Evolutionary conservation across 2,888 invertebrate species (phyloP).

Genomic region (Oscheius sp.): DNA sequence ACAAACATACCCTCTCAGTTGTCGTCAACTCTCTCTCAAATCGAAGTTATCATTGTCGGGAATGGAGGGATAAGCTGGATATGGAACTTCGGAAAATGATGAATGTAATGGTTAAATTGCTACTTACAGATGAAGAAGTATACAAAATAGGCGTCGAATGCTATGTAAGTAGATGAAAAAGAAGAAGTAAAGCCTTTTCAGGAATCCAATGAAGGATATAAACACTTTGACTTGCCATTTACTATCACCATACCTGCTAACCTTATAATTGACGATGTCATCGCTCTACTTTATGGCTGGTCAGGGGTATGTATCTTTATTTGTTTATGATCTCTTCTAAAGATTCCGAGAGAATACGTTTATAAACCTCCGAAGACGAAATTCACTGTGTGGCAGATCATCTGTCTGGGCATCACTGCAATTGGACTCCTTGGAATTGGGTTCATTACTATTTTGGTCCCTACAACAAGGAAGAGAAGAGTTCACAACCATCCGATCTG

Average conservation of each 20-base stretch:
- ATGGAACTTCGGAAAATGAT: not conserved
- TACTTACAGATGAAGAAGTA: not conserved
- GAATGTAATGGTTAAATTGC: not conserved
- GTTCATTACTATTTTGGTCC: not conserved
- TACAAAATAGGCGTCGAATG: not conserved
- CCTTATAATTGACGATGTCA: not conserved
- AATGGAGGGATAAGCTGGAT: conserved; percentile 4
- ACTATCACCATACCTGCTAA: not conserved
- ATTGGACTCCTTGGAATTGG: not conserved
- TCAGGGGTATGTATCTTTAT: not conserved
- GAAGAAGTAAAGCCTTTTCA: not conserved
- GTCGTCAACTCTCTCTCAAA: not conserved
- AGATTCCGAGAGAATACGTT: not conserved
- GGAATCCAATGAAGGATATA: not conserved
- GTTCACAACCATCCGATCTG: not conserved
- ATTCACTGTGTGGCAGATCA: not conserved
- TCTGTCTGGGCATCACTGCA: not conserved
- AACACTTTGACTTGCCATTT: not conserved
- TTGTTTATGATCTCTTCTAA: not conserved
- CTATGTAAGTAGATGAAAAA: not conserved
- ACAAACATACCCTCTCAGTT: not conserved
- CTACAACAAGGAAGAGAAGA: not conserved
- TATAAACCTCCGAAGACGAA: not conserved
- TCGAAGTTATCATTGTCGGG: not conserved
- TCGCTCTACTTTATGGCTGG: not conserved